Evolutionary conservation across 53 echinoderm and acorn worm genomes (phyloP).

Genomic region (Luidia sarsii): DNA sequence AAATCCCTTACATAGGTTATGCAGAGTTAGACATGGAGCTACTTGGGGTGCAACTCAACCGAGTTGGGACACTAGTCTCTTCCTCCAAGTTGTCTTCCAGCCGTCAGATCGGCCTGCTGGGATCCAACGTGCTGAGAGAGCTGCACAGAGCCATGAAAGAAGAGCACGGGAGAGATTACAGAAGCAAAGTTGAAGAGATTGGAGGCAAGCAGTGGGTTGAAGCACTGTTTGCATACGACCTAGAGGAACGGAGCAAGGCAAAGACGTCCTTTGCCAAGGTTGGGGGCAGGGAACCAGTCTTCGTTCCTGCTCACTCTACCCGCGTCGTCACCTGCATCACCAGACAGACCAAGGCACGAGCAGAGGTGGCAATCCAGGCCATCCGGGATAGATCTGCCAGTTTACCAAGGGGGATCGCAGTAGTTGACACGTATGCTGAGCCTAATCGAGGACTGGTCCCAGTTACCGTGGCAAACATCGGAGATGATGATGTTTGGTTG

Average conservation of each 20-base stretch:
- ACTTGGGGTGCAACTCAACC: slow-evolving; percentile 26
- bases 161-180: neutral
- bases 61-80: slow-evolving; percentile 1
- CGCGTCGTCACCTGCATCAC: slow-evolving; percentile 26
- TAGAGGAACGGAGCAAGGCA: neutral
- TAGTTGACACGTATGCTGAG: slow-evolving; percentile 10
- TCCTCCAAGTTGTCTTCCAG: neutral
- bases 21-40: slow-evolving; percentile 1
- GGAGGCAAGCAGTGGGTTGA: slow-evolving; percentile 14
- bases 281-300: slow-evolving; percentile 23
- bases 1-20: neutral
- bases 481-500: slow-evolving; percentile 41
- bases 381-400: neutral
- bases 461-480: slow-evolving; percentile 21
- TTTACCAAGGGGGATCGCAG: slow-evolving; percentile 44
- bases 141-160: slow-evolving; percentile 15
- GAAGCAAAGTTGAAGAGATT: neutral
- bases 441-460: slow-evolving; percentile 31
- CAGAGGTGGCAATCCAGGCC: slow-evolving; percentile 16
- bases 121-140: slow-evolving; percentile 36
- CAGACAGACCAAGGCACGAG: neutral
- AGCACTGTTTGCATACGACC: slow-evolving; percentile 39
- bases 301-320: slow-evolving; percentile 38
- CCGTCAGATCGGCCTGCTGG: slow-evolving; percentile 24
- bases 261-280: neutral